Percentiles rank a stretch among this genome's conserved stretches.
Conservation (phyloP, 2,113 vertebrate species). For the Ictalurus furcatus region DNA sequence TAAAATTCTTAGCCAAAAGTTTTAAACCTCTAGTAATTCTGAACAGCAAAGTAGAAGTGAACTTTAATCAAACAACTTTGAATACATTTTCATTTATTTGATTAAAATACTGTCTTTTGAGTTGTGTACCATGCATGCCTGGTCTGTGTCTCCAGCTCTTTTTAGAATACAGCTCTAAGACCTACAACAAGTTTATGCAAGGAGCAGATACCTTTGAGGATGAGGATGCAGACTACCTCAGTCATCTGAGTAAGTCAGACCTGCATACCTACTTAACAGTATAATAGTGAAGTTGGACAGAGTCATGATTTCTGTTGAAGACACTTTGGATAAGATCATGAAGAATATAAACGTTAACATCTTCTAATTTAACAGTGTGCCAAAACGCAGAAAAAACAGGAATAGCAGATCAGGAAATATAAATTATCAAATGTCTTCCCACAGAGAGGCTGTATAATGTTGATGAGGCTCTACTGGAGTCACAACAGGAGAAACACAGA, state of each 20-base stretch:
- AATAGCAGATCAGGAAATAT: neutral
- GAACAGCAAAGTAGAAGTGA: neutral
- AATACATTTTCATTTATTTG: neutral
- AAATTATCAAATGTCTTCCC: neutral
- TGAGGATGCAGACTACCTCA: constrained; percentile 74
- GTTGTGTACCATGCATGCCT: neutral
- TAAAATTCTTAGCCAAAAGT: neutral
- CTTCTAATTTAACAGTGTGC: neutral
- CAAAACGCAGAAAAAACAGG: neutral
- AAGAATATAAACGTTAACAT: neutral
- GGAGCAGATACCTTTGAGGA: constrained; percentile 87
- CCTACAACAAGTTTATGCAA: constrained; percentile 89
- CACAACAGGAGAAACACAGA: constrained; percentile 77
- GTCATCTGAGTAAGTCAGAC: constrained; percentile 81
- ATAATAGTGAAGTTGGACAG: neutral
- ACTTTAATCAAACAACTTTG: neutral
- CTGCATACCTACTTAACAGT: neutral
- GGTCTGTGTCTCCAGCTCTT: constrained; percentile 75
- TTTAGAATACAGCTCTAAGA: constrained; percentile 81
- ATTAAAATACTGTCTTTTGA: neutral
- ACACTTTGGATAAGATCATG: neutral
- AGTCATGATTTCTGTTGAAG: neutral
- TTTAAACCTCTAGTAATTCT: neutral
- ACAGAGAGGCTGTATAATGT: constrained; percentile 88
- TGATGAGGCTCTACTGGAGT: constrained; percentile 78